These are phyloP conservation scores for Drosophila athabasca DNA, from an alignment of 1,140 invertebrate genomes.

Conservation along the genomic window DNA sequence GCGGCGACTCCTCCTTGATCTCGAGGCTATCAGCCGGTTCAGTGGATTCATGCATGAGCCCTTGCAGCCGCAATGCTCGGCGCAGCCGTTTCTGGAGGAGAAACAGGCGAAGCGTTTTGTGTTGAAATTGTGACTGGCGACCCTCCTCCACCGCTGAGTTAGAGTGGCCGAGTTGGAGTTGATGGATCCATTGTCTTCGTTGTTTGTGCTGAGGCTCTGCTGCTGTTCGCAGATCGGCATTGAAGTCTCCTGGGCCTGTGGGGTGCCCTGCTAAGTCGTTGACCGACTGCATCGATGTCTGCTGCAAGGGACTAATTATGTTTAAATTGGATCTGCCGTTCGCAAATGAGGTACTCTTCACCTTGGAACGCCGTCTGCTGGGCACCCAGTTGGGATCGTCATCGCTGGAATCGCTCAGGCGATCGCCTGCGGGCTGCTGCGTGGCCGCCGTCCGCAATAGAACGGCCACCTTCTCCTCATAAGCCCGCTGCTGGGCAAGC, in stretches of 20 bases:
- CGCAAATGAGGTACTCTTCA: neutral
- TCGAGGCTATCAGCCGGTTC: no score
- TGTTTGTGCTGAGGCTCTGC: neutral
- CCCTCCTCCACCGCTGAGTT: neutral
- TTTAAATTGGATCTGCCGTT: neutral
- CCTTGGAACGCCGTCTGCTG: neutral
- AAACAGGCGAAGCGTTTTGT: constrained; percentile 64
- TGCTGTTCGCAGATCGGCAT: no score
- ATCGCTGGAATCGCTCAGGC: constrained; percentile 75
- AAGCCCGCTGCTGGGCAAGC: constrained; percentile 79
- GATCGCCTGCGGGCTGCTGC: neutral
- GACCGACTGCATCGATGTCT: no score
- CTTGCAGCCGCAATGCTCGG: constrained; percentile 36
- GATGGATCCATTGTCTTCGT: constrained; percentile 20
- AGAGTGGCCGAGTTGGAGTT: constrained; percentile 12
- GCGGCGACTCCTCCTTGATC: constrained; percentile 1
- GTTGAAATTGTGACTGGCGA: constrained; percentile 32
- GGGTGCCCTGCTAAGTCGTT: no score
- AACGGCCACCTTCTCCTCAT: constrained; percentile 84
- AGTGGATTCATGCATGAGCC: constrained; percentile 52
- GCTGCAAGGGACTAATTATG: neutral
- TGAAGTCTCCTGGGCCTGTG: no score
- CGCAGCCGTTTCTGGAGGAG: constrained; percentile 19
- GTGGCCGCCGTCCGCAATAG: constrained; percentile 62
- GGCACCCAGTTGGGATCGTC: constrained; percentile 89